Conservation (phyloP, 1,140 invertebrate genomes). For the Hycleus cichorii region DNA sequence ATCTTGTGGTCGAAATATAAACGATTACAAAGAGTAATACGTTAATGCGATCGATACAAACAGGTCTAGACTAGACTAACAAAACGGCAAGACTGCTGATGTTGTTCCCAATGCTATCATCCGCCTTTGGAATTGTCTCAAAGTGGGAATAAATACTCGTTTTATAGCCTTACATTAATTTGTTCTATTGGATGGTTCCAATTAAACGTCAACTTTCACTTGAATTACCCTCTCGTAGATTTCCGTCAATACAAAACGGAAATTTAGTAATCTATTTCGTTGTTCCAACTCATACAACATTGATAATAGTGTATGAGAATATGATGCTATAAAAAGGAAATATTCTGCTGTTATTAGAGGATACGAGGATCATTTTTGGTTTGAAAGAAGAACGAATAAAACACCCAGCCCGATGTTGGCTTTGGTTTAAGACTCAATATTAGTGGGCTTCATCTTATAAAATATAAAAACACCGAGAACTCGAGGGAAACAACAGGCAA, state of each 20-base stretch:
- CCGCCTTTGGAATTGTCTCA: constrained; percentile 12
- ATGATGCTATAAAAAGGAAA: no score
- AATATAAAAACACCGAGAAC: constrained; percentile 7
- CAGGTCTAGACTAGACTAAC: no score
- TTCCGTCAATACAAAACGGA: constrained; percentile 1
- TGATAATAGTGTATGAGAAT: no score
- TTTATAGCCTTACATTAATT: constrained; percentile 2
- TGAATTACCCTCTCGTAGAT: background rate
- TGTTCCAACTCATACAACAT: no score
- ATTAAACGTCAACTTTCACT: background rate
- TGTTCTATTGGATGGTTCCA: background rate
- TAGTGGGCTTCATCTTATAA: constrained; percentile 1
- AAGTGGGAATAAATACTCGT: constrained; percentile 8
- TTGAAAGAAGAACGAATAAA: no score
- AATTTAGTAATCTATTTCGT: constrained; percentile 1
- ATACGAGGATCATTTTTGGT: no score
- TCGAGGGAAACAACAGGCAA: constrained; percentile 9
- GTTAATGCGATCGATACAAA: no score
- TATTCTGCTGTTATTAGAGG: no score
- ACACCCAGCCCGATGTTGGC: no score
- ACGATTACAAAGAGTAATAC: no score
- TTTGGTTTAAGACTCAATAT: no score
- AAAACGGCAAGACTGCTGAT: constrained; percentile 3
- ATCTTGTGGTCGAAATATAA: no score
- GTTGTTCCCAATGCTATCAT: constrained; percentile 18